Evolutionary conservation across 2,888 invertebrate species (phyloP).

Genomic region (Cinara cedri): DNA sequence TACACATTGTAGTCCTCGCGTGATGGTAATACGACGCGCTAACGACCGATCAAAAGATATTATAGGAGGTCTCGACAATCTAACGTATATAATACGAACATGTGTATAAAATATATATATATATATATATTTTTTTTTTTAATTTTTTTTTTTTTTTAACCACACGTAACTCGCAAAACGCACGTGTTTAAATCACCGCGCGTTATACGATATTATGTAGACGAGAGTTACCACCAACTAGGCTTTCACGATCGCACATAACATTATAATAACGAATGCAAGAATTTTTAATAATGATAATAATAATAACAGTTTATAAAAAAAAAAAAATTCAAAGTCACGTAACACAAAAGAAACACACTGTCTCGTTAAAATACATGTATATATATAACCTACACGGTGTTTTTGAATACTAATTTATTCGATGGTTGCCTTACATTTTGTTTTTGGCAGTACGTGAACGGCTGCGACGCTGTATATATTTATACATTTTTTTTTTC

Average conservation of each 20-base stretch:
- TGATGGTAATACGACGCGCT: background rate
- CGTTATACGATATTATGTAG: background rate
- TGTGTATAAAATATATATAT: no score
- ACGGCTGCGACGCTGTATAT: background rate
- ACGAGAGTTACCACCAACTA: conserved; percentile 17
- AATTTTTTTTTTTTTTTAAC: background rate
- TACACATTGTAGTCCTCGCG: no score
- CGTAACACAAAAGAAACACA: conserved; percentile 15
- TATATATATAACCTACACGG: background rate
- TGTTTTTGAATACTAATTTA: conserved; percentile 28
- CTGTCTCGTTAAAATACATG: conserved; percentile 10
- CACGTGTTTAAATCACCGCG: conserved; percentile 28
- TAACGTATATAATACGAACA: conserved; percentile 9
- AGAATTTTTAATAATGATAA: conserved; percentile 9
- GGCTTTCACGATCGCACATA: background rate
- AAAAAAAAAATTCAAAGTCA: conserved; percentile 37
- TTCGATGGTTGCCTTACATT: background rate
- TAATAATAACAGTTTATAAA: background rate
- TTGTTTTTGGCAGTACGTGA: conserved; percentile 31
- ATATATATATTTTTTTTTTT: no score
- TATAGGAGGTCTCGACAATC: conserved; percentile 2
- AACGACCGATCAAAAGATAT: background rate
- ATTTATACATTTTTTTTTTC: conserved; percentile 13
- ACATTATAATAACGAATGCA: conserved; percentile 1
- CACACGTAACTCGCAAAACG: conserved; percentile 32